phyloP scores from a whole-genome alignment of 1,140 invertebrate genomes.

The Probaryconus sp. region DNA sequence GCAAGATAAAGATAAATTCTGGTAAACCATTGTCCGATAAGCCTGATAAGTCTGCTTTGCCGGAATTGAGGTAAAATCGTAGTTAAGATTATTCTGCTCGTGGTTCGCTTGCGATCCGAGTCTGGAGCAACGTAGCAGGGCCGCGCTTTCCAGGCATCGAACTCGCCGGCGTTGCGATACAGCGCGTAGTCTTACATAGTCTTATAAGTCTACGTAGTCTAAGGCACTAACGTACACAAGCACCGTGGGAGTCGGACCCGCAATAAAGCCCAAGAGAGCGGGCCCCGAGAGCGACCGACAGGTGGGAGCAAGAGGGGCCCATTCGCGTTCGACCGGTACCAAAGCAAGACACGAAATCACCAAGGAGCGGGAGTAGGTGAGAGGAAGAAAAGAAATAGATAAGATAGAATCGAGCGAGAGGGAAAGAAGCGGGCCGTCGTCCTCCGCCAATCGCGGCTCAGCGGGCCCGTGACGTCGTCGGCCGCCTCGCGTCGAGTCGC shows the following conservation, averaged over 20 bases:
- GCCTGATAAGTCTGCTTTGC: no score
- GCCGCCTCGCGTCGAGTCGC: slow-evolving; percentile 65
- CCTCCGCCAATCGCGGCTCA: slow-evolving; percentile 62
- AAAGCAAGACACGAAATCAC: slow-evolving; percentile 16
- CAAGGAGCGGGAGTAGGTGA: slow-evolving; percentile 63
- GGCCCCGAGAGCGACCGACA: slow-evolving; percentile 23
- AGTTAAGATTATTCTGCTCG: no score
- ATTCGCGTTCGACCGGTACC: neutral
- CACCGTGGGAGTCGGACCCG: slow-evolving; percentile 43
- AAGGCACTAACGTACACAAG: neutral
- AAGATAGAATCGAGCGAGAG: slow-evolving; percentile 53
- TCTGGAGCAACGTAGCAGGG: slow-evolving; percentile 11
- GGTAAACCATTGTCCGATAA: no score
- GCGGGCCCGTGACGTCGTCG: slow-evolving; percentile 27
- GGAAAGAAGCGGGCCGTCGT: slow-evolving; percentile 55
- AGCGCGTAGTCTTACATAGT: slow-evolving; percentile 16
- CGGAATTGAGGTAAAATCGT: no score
- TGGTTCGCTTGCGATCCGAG: slow-evolving; percentile 23
- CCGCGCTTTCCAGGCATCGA: slow-evolving; percentile 63
- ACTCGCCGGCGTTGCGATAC: slow-evolving; percentile 62
- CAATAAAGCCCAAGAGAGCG: slow-evolving; percentile 11
- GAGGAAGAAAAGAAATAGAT: slow-evolving; percentile 58
- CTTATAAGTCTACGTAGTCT: slow-evolving; percentile 42
- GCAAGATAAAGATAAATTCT: no score
- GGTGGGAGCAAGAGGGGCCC: slow-evolving; percentile 28